Evolutionary conservation across 2,113 vertebrate species (phyloP).

Genomic region (Phylloscopus trochiloides): DNA sequence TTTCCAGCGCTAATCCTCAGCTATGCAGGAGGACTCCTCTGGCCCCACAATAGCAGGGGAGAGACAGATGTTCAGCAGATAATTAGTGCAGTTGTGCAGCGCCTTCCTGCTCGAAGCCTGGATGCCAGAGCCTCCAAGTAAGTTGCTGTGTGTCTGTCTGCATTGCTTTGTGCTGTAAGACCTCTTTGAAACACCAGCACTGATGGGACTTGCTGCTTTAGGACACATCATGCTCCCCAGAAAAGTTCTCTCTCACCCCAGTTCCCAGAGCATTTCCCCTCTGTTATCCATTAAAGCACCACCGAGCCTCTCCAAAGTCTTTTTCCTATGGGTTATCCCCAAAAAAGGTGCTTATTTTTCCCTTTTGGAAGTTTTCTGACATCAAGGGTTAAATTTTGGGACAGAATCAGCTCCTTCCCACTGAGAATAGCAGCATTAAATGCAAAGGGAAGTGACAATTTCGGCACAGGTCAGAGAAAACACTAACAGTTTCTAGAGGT

Average conservation of each 20-base stretch:
- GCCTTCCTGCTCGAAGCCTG: constrained; percentile 16
- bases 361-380: neutral
- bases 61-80: constrained; percentile 55
- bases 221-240: neutral
- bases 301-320: neutral
- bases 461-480: neutral
- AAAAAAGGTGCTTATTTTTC: neutral
- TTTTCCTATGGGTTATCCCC: neutral
- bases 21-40: constrained; percentile 19
- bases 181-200: neutral
- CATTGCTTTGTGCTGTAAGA: neutral
- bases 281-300: neutral
- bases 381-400: neutral
- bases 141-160: neutral
- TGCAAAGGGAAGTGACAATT: neutral
- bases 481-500: neutral
- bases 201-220: rapidly evolving
- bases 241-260: neutral
- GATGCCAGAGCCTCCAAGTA: neutral
- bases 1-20: constrained; percentile 30
- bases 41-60: neutral
- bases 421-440: neutral
- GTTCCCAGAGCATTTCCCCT: neutral
- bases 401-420: neutral
- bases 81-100: constrained; percentile 47